Percentiles rank a stretch among this genome's conserved stretches.
These are phyloP conservation scores for Drosophila emarginata DNA, from an alignment of 2,888 invertebrate genomes.

Conservation along the genomic window DNA sequence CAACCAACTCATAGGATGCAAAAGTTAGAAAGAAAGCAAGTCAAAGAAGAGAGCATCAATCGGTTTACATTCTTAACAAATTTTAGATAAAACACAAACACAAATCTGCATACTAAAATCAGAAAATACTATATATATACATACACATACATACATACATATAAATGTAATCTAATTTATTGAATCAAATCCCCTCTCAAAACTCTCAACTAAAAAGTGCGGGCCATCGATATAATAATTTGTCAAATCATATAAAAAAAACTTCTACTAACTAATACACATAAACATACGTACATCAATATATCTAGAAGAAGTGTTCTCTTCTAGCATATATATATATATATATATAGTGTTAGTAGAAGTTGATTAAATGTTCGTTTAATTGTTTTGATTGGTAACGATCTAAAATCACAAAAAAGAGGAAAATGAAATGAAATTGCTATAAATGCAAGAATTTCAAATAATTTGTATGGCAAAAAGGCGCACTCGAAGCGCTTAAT, in stretches of 20 bases:
- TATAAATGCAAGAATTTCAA: background rate
- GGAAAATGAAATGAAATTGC: background rate
- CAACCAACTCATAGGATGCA: background rate
- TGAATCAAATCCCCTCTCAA: conserved; percentile 51
- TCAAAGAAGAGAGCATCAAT: conserved; percentile 12
- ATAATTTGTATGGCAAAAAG: conserved; percentile 33
- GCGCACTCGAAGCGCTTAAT: conserved; percentile 34
- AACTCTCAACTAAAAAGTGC: conserved; percentile 19
- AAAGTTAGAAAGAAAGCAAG: conserved; percentile 1
- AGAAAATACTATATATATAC: conserved; percentile 62
- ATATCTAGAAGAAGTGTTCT: background rate
- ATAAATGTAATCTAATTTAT: conserved; percentile 73
- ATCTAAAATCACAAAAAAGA: background rate
- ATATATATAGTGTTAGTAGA: background rate
- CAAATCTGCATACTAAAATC: conserved; percentile 35
- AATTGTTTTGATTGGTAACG: background rate
- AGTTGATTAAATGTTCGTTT: background rate
- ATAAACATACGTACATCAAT: no score
- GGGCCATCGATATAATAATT: conserved; percentile 5
- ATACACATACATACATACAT: conserved; percentile 49
- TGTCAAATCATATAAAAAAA: background rate
- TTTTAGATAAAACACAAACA: conserved; percentile 50
- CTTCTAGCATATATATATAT: background rate
- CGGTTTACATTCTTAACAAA: conserved; percentile 52
- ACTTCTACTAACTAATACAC: background rate